Evolutionary conservation across 2,113 vertebrate genomes (phyloP).

Genomic region (Bos indicus): DNA sequence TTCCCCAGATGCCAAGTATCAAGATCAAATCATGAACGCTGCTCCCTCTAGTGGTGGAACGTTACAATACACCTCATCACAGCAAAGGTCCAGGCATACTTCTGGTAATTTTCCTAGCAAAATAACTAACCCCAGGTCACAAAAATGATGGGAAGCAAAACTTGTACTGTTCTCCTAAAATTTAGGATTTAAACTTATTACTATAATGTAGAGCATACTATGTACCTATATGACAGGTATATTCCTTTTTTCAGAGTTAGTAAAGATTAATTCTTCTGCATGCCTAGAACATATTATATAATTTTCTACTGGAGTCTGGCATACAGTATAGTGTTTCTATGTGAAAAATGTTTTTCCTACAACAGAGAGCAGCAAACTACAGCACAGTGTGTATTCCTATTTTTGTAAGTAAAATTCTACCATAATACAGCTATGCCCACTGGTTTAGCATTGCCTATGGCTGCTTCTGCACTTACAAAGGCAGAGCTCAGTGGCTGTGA

Average conservation of each 20-base stretch:
- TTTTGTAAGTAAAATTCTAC: neutral
- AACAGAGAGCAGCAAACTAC: neutral
- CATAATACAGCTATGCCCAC: neutral
- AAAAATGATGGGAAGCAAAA: neutral
- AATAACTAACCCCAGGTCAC: neutral
- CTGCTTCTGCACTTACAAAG: neutral
- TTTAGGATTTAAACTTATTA: neutral
- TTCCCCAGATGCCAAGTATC: neutral
- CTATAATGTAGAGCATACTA: neutral
- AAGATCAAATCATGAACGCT: neutral
- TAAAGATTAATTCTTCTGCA: neutral
- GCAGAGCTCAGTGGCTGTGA: neutral
- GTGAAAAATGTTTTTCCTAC: neutral
- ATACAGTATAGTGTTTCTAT: neutral
- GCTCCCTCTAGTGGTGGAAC: neutral
- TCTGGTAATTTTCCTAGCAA: neutral
- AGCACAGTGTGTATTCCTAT: neutral
- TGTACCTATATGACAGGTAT: neutral
- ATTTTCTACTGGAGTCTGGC: neutral
- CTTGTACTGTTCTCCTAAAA: neutral
- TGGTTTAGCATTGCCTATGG: neutral
- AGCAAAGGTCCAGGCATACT: accelerated
- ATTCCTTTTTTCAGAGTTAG: neutral
- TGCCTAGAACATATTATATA: neutral
- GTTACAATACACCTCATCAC: no score